These are phyloP conservation scores for Rhombomys opimus DNA, from an alignment of 2,113 vertebrate species.

Conservation along the genomic window DNA sequence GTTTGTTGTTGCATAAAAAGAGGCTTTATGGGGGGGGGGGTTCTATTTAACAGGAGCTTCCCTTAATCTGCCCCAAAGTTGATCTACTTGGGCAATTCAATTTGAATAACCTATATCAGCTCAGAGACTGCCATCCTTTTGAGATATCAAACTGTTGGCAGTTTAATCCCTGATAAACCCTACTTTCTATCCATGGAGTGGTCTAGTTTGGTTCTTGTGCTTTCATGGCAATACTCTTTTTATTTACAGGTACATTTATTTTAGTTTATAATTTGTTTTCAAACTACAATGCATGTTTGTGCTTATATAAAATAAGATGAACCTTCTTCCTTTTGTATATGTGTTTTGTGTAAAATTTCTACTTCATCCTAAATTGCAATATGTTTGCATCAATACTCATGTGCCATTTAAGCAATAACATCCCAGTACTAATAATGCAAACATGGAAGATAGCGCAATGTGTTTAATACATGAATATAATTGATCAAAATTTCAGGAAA, in stretches of 20 bases:
- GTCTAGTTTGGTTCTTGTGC: background rate
- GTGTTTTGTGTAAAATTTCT: background rate
- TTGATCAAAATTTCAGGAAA: background rate
- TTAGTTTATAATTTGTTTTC: background rate
- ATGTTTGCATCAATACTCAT: background rate
- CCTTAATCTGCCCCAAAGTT: background rate
- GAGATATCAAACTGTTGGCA: background rate
- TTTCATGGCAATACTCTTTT: background rate
- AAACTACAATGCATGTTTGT: background rate
- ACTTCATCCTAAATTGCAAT: background rate
- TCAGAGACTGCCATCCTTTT: background rate
- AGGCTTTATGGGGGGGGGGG: background rate
- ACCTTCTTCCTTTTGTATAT: background rate
- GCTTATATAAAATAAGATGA: background rate
- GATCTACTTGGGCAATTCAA: background rate
- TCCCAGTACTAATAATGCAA: background rate
- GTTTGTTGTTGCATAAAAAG: background rate
- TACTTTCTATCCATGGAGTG: background rate
- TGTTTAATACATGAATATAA: background rate
- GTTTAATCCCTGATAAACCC: background rate
- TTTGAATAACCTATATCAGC: background rate
- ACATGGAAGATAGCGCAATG: background rate
- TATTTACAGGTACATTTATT: background rate
- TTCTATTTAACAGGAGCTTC: background rate
- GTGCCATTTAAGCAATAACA: conserved; percentile 2